These are phyloP conservation scores for Minunthozetes semirufus DNA, from an alignment of 2,888 invertebrate genomes.

Conservation along the genomic window DNA sequence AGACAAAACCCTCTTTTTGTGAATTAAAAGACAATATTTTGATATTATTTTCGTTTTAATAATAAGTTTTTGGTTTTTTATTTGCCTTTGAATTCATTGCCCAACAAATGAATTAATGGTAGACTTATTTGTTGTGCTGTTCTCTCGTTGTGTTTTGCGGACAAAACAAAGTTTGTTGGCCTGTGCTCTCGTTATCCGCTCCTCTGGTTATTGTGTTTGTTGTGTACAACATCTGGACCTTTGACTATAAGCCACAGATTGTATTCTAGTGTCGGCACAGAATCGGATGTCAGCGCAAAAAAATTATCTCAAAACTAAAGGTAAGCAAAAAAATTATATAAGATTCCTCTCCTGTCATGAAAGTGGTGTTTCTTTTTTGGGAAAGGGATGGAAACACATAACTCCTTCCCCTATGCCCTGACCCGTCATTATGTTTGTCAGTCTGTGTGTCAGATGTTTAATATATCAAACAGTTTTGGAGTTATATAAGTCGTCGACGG, in stretches of 20 bases:
- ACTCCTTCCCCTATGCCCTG: too few relatives aligned
- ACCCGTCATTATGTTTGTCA: not conserved
- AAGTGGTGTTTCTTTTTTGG: too few relatives aligned
- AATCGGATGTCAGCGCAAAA: not conserved
- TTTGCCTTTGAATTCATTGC: not conserved
- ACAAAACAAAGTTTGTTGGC: not conserved
- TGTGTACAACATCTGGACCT: constrained; percentile 1
- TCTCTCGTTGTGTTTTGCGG: not conserved
- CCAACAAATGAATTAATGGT: too few relatives aligned
- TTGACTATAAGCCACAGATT: not conserved
- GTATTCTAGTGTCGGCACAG: not conserved
- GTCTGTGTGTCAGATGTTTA: constrained; percentile 6
- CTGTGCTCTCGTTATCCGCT: not conserved
- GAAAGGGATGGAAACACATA: too few relatives aligned
- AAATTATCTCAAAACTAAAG: not conserved
- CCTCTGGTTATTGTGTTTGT: not conserved
- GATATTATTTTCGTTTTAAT: not conserved
- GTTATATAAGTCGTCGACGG: not conserved
- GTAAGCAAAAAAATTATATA: not conserved
- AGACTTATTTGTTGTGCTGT: not conserved
- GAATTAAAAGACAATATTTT: not conserved
- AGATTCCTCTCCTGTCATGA: not conserved
- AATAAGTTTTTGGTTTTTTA: not conserved
- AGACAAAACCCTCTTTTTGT: too few relatives aligned
- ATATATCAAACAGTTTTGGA: not conserved